phyloP scores from a whole-genome alignment of 2,113 vertebrate genomes.

The Paradoxurus hermaphroditus region DNA sequence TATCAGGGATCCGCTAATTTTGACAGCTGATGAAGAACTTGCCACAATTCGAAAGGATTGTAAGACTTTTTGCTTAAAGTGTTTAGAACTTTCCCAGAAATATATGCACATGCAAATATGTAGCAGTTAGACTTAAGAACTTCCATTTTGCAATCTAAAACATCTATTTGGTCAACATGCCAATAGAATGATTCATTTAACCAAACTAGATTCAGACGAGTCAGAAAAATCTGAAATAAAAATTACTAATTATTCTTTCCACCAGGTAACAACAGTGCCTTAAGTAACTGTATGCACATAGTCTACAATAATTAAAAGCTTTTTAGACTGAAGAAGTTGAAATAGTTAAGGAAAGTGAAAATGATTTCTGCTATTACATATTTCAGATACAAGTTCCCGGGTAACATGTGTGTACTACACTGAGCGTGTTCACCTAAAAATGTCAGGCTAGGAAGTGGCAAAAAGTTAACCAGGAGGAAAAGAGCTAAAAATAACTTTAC shows the following conservation, averaged over 20 bases:
- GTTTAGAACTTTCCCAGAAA: neutral
- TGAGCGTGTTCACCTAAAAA: neutral
- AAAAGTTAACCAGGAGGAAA: neutral
- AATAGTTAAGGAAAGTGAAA: neutral
- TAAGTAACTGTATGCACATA: neutral
- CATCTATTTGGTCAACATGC: neutral
- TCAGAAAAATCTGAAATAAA: neutral
- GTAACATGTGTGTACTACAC: neutral
- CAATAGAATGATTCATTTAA: neutral
- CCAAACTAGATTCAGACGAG: neutral
- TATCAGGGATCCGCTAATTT: neutral
- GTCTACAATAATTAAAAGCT: neutral
- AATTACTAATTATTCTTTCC: neutral
- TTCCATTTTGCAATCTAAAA: neutral
- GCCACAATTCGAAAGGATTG: neutral
- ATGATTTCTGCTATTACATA: neutral
- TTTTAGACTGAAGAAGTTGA: neutral
- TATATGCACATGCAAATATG: neutral
- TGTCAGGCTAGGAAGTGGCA: neutral
- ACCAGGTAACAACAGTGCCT: neutral
- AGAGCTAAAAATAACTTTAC: slow-evolving; percentile 5
- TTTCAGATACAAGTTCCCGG: neutral
- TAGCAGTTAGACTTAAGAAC: neutral
- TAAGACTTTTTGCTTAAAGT: neutral
- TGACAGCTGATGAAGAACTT: neutral